These are phyloP conservation scores for Polypedilum pembai DNA, from an alignment of 1,140 invertebrate genomes.

Conservation along the genomic window DNA sequence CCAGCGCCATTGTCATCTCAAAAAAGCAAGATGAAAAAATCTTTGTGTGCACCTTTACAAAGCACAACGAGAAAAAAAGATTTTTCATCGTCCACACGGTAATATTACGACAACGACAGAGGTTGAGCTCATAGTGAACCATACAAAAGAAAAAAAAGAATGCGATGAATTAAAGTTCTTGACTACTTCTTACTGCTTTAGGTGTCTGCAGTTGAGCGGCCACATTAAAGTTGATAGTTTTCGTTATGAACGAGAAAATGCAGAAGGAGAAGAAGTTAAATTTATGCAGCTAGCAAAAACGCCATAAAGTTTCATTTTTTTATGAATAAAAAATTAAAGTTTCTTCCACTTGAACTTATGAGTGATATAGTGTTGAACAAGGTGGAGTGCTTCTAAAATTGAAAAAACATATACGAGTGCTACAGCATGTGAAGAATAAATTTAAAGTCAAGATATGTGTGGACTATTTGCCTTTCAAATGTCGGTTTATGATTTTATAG, in stretches of 20 bases:
- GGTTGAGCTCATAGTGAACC: too few relatives aligned
- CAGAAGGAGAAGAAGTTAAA: background rate
- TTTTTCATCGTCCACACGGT: too few relatives aligned
- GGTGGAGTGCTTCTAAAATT: too few relatives aligned
- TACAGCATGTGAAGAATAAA: too few relatives aligned
- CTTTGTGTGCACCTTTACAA: background rate
- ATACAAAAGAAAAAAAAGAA: background rate
- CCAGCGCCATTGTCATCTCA: background rate
- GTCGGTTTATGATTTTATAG: too few relatives aligned
- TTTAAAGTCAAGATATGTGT: too few relatives aligned
- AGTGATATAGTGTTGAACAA: too few relatives aligned
- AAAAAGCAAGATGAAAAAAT: conserved; percentile 6
- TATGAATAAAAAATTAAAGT: conserved; percentile 20
- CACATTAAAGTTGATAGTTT: background rate
- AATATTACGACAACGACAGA: too few relatives aligned
- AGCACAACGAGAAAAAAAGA: too few relatives aligned
- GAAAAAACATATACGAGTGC: too few relatives aligned
- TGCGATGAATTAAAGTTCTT: background rate
- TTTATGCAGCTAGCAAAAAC: background rate
- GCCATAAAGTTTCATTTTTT: background rate
- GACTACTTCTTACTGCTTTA: background rate
- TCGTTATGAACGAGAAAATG: background rate
- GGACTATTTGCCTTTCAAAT: too few relatives aligned
- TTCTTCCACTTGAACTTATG: background rate
- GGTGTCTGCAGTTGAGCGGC: background rate